Base-by-base conservation (phyloP, 1,140 invertebrate species). In the Dryas iulia region DNA sequence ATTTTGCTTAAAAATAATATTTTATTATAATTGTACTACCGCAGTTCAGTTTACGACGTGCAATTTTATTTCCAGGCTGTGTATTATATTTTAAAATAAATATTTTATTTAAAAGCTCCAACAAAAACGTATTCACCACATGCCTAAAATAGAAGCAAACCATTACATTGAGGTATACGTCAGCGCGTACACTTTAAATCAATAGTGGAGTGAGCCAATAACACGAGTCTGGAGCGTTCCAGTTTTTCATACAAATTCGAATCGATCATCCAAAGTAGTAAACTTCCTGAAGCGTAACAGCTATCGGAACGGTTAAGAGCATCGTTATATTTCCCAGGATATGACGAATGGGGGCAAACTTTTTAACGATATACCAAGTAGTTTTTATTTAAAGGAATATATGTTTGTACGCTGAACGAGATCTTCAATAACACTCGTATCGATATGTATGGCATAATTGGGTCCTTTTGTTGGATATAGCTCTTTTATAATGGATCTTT, bases 331-430 rank as follows among this genome's bases (percentile, higher is more conserved):
- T 52, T 26, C 57, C 30, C 39, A 59, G 64, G 64, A 59, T 66
- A 59, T 30, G 24, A 25, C 30, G 28, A 66, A 66, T 60, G 57
- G 60, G 65, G 65, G 31, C 65, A 58, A 66, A 66, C 57, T 66
- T 66, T 66, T 66, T 54, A 66, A 66, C 39, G 18, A 66, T 66
- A 31, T 28, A 14, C 1, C 39, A 47, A 10, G 33, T 39, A 2
- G 39, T 47, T 47, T 47, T 47, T 47, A 21, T 47, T 18, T 47
- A 47, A 47, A 47, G 39, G 8, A 3, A 21, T 47, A 47, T 47
- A 21, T 21, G 39, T 0, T 21, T 47, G 14, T 10, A 21, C 39
- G 39, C 6, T 39, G 35, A 39, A 18, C n/a, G 18, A n/a, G 39
- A n/a, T 18, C 14, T 47, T 8, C 39, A 47, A 21, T 47, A 47